Evolutionary conservation across 2,113 vertebrate species (phyloP), one percentile per base, ranked within the genome.

Genomic region (Shinisaurus crocodilurus): DNA sequence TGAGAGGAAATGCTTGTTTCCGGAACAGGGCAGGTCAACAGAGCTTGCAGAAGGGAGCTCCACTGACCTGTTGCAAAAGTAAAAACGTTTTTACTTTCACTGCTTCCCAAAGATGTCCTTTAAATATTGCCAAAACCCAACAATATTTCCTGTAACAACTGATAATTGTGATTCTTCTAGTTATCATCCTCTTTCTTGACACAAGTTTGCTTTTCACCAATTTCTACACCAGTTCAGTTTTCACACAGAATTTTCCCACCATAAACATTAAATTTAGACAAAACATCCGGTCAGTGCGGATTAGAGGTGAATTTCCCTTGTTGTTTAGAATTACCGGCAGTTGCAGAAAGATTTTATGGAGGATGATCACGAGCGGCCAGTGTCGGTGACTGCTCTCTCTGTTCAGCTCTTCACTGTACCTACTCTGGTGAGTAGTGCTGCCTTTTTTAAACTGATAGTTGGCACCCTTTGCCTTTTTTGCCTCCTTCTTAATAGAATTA

Each of bases 341-440:
- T 98, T 99, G 96, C 99, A 99, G 98, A 99, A 98, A 98, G 98
- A 99, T 98, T 99, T 99, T 98, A 98, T 99, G 99, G 99, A 99
- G 97, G 99, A 99, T 95, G 99, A 99, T 98, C 99, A 99, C 95
- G 99, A 99, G 95, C 98, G 99, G 95, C 97, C 98, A 97, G 98
- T 99, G 96, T 99, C 99, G 96, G 98, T 99, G 98, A 98, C 98
- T 94, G 99, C 98, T 96, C 98, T 99, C 96, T 99, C 99, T 96
- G 99, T 99, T 93, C 99, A 99, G 97, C 98, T 99, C 97, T 99
- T 99, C 98, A 99, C 99, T 83, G 99, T 99, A 93, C 99, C 99
- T 88, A 99, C 99, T 94, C 96, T 99, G 99, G 99, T 99, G 98
- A 99, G 99, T 99, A 98, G 97, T 93, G 94, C 94, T 88, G 96